These are phyloP conservation scores for Cosmia trapezina DNA, from an alignment of 2,888 invertebrate species.

Conservation along the genomic window DNA sequence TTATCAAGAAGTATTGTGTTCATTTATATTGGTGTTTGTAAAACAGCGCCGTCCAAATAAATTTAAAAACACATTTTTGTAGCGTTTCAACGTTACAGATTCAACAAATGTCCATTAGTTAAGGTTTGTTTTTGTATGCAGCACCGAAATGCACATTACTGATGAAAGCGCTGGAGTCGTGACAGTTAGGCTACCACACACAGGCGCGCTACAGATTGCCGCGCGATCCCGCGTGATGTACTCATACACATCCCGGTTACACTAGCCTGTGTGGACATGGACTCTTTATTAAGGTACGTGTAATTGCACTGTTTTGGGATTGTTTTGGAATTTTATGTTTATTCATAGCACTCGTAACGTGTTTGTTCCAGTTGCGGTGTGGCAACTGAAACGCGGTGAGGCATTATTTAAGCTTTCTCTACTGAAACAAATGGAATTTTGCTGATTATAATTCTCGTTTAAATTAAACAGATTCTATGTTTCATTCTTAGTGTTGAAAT, in stretches of 20 bases:
- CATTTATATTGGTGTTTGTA: neutral
- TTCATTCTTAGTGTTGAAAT: slow-evolving; percentile 25
- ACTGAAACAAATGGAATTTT: slow-evolving; percentile 39
- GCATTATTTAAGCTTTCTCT: slow-evolving; percentile 41
- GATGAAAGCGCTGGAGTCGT: slow-evolving; percentile 58
- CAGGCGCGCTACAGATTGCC: slow-evolving; percentile 56
- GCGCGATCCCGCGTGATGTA: slow-evolving; percentile 44
- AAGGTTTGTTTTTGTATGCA: slow-evolving; percentile 59
- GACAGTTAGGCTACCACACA: slow-evolving; percentile 56
- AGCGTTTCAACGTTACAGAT: slow-evolving; percentile 18
- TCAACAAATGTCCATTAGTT: slow-evolving; percentile 51
- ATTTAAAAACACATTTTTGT: slow-evolving; percentile 4
- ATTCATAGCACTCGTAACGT: slow-evolving; percentile 44
- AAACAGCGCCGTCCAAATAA: neutral
- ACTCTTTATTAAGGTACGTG: slow-evolving; percentile 63
- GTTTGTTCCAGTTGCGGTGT: slow-evolving; percentile 44
- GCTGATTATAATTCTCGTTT: slow-evolving; percentile 46
- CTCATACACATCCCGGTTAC: slow-evolving; percentile 23
- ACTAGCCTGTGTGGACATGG: slow-evolving; percentile 50
- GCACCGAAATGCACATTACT: slow-evolving; percentile 65
- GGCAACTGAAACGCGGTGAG: slow-evolving; percentile 45
- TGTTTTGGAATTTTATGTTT: slow-evolving; percentile 57
- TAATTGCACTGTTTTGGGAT: slow-evolving; percentile 57
- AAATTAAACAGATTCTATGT: slow-evolving; percentile 35
- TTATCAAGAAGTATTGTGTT: neutral